A percentile compares a stretch with the other conserved stretches of the same genome.
These are phyloP conservation scores for Hypocryptadius cinnamomeus DNA, from an alignment of 2,113 vertebrate genomes.

Conservation along the genomic window DNA sequence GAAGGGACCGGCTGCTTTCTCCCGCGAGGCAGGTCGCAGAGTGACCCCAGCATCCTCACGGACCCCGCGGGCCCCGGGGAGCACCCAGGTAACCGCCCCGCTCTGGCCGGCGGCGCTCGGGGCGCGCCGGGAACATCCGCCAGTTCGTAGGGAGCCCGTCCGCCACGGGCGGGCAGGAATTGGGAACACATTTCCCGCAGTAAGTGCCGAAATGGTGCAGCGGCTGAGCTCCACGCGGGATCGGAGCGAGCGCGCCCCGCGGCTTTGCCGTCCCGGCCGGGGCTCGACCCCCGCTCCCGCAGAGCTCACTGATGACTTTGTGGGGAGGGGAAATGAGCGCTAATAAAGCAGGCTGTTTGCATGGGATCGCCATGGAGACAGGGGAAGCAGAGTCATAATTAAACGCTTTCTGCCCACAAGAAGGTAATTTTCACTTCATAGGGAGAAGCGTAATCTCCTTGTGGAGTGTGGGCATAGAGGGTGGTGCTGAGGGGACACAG, in stretches of 20 bases:
- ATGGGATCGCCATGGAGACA: slow-evolving; percentile 70
- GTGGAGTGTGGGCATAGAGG: slow-evolving; percentile 14
- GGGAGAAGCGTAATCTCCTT: slow-evolving; percentile 44
- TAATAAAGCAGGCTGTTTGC: slow-evolving; percentile 51
- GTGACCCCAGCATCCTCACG: slow-evolving; percentile 89
- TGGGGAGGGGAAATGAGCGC: slow-evolving; percentile 10
- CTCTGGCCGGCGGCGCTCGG: background rate
- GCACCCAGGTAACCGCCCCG: slow-evolving; percentile 74
- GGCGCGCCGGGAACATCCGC: background rate
- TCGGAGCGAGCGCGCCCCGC: background rate
- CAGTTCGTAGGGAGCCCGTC: background rate
- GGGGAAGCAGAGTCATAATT: slow-evolving; percentile 69
- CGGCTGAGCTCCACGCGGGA: background rate
- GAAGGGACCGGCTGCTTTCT: slow-evolving; percentile 78
- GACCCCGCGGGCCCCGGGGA: slow-evolving; percentile 72
- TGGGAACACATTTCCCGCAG: background rate
- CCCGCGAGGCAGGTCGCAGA: slow-evolving; percentile 87
- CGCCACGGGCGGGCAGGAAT: background rate
- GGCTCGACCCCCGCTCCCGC: background rate
- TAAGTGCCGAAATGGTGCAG: background rate
- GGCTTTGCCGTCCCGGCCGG: background rate
- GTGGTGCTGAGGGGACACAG: background rate
- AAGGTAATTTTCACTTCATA: slow-evolving; percentile 67
- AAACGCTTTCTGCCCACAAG: slow-evolving; percentile 56
- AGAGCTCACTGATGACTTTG: background rate